Percentiles rank a stretch among this genome's conserved stretches.
phyloP scores from a whole-genome alignment of 2,113 vertebrate genomes.

The Aspiorhynchus laticeps region DNA sequence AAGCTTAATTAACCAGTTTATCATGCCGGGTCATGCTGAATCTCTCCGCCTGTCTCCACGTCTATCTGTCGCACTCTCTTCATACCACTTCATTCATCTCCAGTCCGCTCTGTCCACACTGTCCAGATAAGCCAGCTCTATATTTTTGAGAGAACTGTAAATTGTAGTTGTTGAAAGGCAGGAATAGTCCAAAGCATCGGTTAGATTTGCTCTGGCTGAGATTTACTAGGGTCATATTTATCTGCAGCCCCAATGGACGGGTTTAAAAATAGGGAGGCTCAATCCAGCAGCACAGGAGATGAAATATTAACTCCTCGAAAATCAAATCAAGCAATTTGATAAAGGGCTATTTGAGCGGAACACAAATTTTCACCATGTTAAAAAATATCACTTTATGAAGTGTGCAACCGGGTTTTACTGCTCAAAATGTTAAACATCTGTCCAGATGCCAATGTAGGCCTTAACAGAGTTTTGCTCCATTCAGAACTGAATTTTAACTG shows the following conservation, averaged over 20 bases:
- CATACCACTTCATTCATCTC: constrained; percentile 30
- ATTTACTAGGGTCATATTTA: background rate
- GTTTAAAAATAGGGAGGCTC: background rate
- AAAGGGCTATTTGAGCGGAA: background rate
- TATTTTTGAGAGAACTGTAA: constrained; percentile 16
- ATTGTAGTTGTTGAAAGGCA: background rate
- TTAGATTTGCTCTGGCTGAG: background rate
- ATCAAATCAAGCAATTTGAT: background rate
- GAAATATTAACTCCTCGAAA: background rate
- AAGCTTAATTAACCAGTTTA: constrained; percentile 56
- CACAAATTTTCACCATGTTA: background rate
- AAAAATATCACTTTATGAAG: constrained; percentile 6
- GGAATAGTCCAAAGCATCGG: background rate
- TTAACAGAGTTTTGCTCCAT: background rate
- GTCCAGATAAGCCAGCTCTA: background rate
- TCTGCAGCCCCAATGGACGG: background rate
- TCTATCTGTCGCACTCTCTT: background rate
- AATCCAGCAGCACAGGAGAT: background rate
- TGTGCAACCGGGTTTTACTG: background rate
- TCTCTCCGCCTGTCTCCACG: constrained; percentile 20
- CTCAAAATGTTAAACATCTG: background rate
- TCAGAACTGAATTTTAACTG: background rate
- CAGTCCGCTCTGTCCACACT: background rate
- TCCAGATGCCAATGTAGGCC: background rate
- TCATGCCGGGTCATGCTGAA: constrained; percentile 37